phyloP scores from a whole-genome alignment of 2,888 invertebrate species.

The Halictus quadricinctus region DNA sequence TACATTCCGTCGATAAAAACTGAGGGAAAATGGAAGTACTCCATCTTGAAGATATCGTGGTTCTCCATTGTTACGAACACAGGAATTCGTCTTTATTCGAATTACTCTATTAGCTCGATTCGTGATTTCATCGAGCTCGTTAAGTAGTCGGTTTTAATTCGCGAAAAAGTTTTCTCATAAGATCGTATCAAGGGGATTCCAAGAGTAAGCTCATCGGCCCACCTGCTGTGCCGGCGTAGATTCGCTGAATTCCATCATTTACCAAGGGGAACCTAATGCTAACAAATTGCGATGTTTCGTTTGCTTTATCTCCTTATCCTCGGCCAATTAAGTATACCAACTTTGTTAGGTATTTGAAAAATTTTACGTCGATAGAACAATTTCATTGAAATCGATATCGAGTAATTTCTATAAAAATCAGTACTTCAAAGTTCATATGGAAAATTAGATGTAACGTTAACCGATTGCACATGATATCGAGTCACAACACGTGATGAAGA shows the following conservation, averaged over 20 bases:
- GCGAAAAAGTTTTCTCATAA: conserved; percentile 50
- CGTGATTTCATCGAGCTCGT: conserved; percentile 31
- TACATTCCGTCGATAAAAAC: background rate
- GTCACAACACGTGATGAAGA: too few relatives aligned
- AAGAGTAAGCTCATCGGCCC: conserved; percentile 27
- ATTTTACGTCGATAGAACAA: background rate
- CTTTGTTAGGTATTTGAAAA: background rate
- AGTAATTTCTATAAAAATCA: too few relatives aligned
- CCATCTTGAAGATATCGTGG: background rate
- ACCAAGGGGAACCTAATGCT: background rate
- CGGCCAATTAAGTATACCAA: background rate
- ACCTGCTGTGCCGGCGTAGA: conserved; percentile 9
- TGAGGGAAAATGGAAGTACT: background rate
- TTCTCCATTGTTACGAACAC: background rate
- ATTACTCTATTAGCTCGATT: conserved; percentile 40
- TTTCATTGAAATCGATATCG: background rate
- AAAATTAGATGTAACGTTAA: too few relatives aligned
- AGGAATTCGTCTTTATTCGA: conserved; percentile 33
- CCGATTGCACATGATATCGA: too few relatives aligned
- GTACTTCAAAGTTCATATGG: too few relatives aligned
- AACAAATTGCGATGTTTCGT: conserved; percentile 3
- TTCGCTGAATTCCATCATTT: conserved; percentile 12
- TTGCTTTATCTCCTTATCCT: background rate
- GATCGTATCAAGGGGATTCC: conserved; percentile 44
- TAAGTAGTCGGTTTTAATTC: conserved; percentile 45